Conservation (phyloP, 2,797 vertebrate species). For the Gastrophryne carolinensis region DNA sequence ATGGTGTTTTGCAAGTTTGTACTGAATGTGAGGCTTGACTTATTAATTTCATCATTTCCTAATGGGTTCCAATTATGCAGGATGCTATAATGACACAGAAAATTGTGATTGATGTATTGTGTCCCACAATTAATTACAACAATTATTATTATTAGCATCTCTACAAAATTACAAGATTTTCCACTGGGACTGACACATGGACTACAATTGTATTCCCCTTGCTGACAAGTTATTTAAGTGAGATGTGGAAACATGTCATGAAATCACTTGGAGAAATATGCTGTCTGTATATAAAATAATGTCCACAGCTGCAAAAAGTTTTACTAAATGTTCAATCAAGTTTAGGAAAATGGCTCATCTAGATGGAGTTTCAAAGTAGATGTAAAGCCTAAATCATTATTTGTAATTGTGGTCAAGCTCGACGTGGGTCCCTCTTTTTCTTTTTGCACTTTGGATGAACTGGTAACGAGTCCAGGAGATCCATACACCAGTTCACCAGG, state of each 20-base stretch:
- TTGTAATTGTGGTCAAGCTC: too few species aligned
- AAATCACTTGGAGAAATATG: conserved; percentile 1
- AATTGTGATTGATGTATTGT: conserved; percentile 35
- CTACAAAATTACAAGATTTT: conserved; percentile 16
- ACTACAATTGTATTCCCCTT: neutral
- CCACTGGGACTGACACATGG: neutral
- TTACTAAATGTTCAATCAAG: too few species aligned
- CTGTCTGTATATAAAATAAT: neutral
- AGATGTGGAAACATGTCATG: neutral
- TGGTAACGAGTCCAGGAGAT: too few species aligned
- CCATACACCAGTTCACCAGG: too few species aligned
- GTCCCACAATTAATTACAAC: conserved; percentile 16
- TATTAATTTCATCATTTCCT: conserved; percentile 25
- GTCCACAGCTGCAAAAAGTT: neutral
- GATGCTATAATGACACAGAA: conserved; percentile 11
- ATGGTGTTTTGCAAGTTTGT: neutral
- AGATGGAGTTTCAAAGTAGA: too few species aligned
- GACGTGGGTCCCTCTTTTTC: too few species aligned
- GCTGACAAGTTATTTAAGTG: conserved; percentile 11
- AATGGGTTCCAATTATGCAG: conserved; percentile 19
- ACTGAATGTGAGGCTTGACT: neutral
- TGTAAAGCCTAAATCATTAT: too few species aligned
- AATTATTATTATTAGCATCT: conserved; percentile 37
- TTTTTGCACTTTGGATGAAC: too few species aligned
- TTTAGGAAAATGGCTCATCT: too few species aligned